Base-by-base conservation (phyloP, 1,140 invertebrate species). In the Spodoptera frugiperda region DNA sequence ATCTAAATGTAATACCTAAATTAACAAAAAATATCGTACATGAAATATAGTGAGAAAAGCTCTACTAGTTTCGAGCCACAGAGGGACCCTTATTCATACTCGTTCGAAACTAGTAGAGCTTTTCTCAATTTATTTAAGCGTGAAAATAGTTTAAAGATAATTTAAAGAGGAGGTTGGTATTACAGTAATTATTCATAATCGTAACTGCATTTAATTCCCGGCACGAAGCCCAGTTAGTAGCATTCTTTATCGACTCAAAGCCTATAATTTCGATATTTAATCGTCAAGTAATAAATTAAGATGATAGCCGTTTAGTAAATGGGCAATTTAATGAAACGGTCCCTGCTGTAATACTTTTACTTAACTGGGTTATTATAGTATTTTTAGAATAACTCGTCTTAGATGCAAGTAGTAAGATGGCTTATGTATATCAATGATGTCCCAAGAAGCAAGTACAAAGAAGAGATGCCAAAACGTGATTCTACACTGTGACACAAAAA, bases 151-250 rank as follows among this genome's bases (percentile, higher is more conserved):
- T 14, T 55, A 71, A 55, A 55, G 51, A 19, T 4, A 10, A 6
- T 14, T 12, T 72, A 33, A 51, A n/a, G 30, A 72, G 30, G 33
- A 39, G 33, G 33, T 25, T 49, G 10, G 17, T 48, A 72, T 71
- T 59, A 72, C n/a, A 72, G 54, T 48, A 55, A 72, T 72, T 72
- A 72, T 72, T 72, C 54, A 72, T 72, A 55, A 72, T 72, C 57
- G 46, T 25, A 72, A 15, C 51, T 72, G 67, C 51, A 70, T 15
- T 72, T 72, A 3, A 44, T 72, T 39, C 39, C 39, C 14, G 51
- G 51, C 0, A 3, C 44, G 17, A 48, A 15, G 30, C 10, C 57
- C 57, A 61, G 30, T 61, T 61, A 15, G 14, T 15, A 25, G 14
- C 61, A 65, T 65, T 65, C 44, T 65, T 25, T 9, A 49, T 11